Conservation (phyloP, 2,888 invertebrate genomes). For the Synergus laeviventris region DNA sequence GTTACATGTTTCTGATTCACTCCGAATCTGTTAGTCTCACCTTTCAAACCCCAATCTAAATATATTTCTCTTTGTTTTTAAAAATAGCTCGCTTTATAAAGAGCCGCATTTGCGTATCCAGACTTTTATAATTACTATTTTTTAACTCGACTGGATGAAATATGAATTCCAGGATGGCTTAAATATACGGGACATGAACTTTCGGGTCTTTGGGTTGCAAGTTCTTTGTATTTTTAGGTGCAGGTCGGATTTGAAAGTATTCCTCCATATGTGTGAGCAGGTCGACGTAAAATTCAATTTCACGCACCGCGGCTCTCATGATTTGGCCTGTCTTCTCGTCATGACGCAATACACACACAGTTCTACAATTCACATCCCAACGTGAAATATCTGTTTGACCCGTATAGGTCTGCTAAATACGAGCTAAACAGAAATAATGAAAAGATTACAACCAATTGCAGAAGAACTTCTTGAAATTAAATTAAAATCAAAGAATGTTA, state of each 20-base stretch:
- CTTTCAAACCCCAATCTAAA: neutral
- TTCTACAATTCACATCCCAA: constrained; percentile 2
- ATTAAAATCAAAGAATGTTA: neutral
- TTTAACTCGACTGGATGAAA: constrained; percentile 12
- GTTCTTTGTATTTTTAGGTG: constrained; percentile 27
- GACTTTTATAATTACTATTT: constrained; percentile 8
- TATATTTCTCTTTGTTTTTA: neutral
- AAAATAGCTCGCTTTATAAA: neutral
- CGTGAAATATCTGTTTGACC: constrained; percentile 36
- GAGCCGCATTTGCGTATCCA: neutral
- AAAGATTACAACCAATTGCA: neutral
- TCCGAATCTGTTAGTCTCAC: neutral
- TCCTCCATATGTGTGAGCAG: constrained; percentile 21
- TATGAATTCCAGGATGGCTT: constrained; percentile 10
- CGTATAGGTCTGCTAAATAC: too few species aligned
- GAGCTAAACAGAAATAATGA: too few species aligned
- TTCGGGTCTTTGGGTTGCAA: constrained; percentile 8
- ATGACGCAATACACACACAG: constrained; percentile 43
- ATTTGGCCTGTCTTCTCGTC: constrained; percentile 52
- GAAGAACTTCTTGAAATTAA: neutral
- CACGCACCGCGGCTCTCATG: constrained; percentile 61
- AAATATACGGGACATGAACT: constrained; percentile 14
- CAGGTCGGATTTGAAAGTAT: constrained; percentile 36
- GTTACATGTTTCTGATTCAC: neutral
- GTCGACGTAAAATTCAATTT: constrained; percentile 65